phyloP scores from a whole-genome alignment of 2,797 vertebrate genomes.

The Hybognathus amarus region DNA sequence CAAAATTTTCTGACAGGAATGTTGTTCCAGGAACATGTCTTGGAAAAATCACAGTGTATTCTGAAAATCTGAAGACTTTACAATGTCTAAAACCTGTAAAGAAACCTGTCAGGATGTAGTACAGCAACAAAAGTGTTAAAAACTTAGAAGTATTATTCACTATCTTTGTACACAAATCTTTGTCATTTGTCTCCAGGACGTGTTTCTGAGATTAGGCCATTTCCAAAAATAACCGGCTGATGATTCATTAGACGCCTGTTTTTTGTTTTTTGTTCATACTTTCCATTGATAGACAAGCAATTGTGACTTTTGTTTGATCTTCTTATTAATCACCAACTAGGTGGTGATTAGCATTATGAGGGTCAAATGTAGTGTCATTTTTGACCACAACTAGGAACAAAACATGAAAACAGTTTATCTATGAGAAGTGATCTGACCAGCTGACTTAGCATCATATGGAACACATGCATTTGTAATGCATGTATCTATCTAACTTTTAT shows the following conservation, averaged over 20 bases:
- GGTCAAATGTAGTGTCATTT: constrained; percentile 35
- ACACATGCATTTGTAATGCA: background rate
- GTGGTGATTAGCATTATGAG: background rate
- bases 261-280: background rate
- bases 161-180: no score
- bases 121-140: background rate
- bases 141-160: no score
- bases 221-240: background rate
- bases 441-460: background rate
- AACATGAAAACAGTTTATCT: background rate
- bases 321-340: no score
- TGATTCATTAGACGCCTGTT: background rate
- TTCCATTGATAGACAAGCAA: background rate
- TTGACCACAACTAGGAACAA: constrained; percentile 57
- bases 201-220: background rate
- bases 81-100: background rate
- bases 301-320: background rate
- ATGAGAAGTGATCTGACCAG: background rate
- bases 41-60: background rate
- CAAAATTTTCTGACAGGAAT: background rate
- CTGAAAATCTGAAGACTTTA: background rate
- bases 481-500: background rate
- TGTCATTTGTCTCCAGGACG: background rate
- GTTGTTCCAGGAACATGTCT: background rate
- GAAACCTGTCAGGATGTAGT: background rate